Base-by-base conservation (phyloP, 92 coral and sea anemone genomes). In the Porites rus region DNA sequence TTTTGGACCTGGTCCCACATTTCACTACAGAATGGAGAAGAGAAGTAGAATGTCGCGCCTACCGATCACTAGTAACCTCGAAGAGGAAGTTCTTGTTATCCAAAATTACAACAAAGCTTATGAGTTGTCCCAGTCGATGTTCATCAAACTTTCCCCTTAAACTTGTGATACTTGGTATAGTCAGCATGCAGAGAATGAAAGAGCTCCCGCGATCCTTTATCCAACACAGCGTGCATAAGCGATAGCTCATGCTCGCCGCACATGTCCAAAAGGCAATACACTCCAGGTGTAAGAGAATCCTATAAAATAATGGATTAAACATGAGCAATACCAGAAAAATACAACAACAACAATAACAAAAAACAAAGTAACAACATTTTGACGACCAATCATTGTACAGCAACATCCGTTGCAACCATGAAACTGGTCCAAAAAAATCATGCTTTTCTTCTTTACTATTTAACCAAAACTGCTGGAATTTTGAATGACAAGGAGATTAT, bases 81-180 rank as follows among this genome's bases (percentile, higher is more conserved):
- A 13, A 54, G 60, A 54, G 60, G 60, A 54, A 54, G 14, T 2
- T 54, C 16, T 18, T 66, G 24, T 67, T 67, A 11, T 5, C 10
- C 28, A 67, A 13, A 10, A 20, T 10, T 66, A 19, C 1, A 66
- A 19, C 10, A 19, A 4, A 1, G 72, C 7, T 66, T 19, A 24
- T 18, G 72, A 6, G 12, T 4, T 16, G 24, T 28, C 79, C 22
- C 13, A 52, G 2, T 21, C 31, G 7, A 1, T 8, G 21, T 70
- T 0, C n/a, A 3, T 87, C 79, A 95, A 16, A 95, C 97, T 82
- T 97, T 97, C 51, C 99, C 99, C 70, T 95, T 97, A 87, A 95
- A 97, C 93, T 93, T 97, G 83, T 97, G 95, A 84, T 91, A 96
- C 76, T 97, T 97, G 16, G 81, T 90, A 87, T 91, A 97, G 59